Evolutionary conservation across 2,797 vertebrate genomes (phyloP), one percentile per base, ranked within the genome.

Genomic region (Sebastes aleutianus): DNA sequence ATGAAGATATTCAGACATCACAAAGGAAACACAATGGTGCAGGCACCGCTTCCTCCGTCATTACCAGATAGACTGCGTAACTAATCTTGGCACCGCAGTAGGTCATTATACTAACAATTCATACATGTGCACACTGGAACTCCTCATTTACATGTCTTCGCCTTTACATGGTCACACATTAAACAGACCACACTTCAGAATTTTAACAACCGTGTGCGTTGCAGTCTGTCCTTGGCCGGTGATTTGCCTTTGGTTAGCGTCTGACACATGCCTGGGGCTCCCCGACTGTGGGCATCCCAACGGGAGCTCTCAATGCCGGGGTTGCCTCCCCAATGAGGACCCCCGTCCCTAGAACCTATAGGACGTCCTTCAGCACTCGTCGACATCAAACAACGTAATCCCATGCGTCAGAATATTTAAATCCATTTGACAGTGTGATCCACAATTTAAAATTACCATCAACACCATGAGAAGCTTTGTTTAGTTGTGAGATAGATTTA

Each of bases 251-350:
- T 80, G 76, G 75, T 87, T 67, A 50, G 77, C 76, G 78, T 3
- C 58, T 29, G 77, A 89, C 90, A 87, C 85, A 73, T 65, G 91
- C 91, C 93, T 87, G 85, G 47, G 90, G 91, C 91, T 85, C 39
- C 85, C 79, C 31, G 22, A 74, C 39, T 87, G 78, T 50, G 29
- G 79, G 67, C 70, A 6, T 84, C 88, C 83, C 87, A 12, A 8
- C 39, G 72, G 90, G 76, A 58, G 74, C 67, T 27, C 70, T 77
- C 61, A 8, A 32, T 53, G 29, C 57, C 6, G 32, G 16, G 82
- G 66, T 70, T 70, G 71, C 74, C 69, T 74, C 78, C 84, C 85
- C 29, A 22, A 47, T 20, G 73, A 84, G 67, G 56, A 53, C 83
- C 59, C 70, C 71, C 24, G 0, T 72, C 65, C 68, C 78, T 29